phyloP scores from a whole-genome alignment of 1,140 invertebrate genomes.

The Bombus soroeensis region DNA sequence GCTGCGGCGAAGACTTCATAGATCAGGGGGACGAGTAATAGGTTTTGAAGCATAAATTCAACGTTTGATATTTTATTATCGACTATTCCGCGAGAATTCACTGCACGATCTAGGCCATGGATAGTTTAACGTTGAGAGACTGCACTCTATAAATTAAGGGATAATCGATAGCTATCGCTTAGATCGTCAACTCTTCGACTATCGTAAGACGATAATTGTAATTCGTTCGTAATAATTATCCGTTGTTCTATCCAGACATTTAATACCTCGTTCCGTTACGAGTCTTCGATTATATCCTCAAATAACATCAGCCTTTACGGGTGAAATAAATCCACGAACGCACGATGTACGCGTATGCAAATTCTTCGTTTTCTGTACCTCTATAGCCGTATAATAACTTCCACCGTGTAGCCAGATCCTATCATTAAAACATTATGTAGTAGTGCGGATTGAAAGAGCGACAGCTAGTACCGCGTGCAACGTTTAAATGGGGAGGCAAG shows the following conservation, averaged over 20 bases:
- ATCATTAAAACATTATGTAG: not conserved
- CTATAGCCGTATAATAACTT: not conserved
- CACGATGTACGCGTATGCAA: not conserved
- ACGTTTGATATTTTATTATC: not conserved
- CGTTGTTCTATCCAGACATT: not conserved
- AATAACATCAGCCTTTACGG: not conserved
- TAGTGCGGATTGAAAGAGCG: not conserved
- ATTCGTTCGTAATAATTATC: not conserved
- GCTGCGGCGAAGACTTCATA: not conserved
- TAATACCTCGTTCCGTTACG: not conserved
- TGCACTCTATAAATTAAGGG: not conserved
- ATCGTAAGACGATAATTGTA: not conserved
- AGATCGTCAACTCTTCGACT: not conserved
- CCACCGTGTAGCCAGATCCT: not conserved
- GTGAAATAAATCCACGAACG: not conserved
- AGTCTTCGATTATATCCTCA: not conserved
- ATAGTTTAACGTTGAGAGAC: not conserved
- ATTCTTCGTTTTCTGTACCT: not conserved
- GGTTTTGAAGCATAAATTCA: slow-evolving; percentile 10
- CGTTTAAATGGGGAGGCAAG: not conserved
- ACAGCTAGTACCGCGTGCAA: not conserved
- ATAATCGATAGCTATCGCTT: not conserved
- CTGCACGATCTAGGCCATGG: not conserved
- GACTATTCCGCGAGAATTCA: not conserved
- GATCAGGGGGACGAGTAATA: slow-evolving; percentile 15